phyloP scores from a whole-genome alignment of 2,888 invertebrate genomes.

The Boloria euphrosyne region DNA sequence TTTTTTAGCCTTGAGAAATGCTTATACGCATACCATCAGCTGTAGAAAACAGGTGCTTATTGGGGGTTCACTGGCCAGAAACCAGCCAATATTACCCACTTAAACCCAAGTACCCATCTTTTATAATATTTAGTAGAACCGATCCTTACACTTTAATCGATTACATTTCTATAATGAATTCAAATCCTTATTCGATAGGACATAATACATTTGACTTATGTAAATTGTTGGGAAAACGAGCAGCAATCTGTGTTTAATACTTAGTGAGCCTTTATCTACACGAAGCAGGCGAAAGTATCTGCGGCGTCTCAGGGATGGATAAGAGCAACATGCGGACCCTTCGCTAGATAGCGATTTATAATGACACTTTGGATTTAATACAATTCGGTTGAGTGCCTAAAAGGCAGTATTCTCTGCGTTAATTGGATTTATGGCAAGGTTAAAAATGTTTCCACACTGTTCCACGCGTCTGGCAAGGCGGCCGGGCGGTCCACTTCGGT shows the following conservation, averaged over 20 bases:
- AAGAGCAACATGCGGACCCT: slow-evolving; percentile 44
- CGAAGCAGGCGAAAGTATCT: slow-evolving; percentile 58
- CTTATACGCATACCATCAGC: too few species aligned
- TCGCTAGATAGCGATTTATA: slow-evolving; percentile 46
- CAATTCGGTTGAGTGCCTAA: slow-evolving; percentile 42
- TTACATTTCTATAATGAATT: slow-evolving; percentile 10
- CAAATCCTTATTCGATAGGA: slow-evolving; percentile 11
- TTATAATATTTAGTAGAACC: background rate
- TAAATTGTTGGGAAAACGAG: slow-evolving; percentile 66
- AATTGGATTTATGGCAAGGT: slow-evolving; percentile 30
- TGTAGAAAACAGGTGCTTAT: too few species aligned
- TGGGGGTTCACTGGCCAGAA: too few species aligned
- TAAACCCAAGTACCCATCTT: background rate
- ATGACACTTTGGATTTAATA: slow-evolving; percentile 45
- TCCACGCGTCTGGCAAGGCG: too few species aligned
- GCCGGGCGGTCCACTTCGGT: too few species aligned
- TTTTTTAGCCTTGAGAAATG: too few species aligned
- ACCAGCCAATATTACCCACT: too few species aligned
- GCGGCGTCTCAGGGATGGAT: slow-evolving; percentile 43
- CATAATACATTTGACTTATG: slow-evolving; percentile 52
- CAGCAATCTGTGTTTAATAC: slow-evolving; percentile 67
- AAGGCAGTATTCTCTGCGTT: slow-evolving; percentile 37
- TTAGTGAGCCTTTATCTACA: slow-evolving; percentile 68
- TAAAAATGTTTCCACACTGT: background rate
- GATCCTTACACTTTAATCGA: background rate